Evolutionary conservation across 2,113 vertebrate species (phyloP), one percentile per base, ranked within the genome.

Genomic region (Malurus elegans): DNA sequence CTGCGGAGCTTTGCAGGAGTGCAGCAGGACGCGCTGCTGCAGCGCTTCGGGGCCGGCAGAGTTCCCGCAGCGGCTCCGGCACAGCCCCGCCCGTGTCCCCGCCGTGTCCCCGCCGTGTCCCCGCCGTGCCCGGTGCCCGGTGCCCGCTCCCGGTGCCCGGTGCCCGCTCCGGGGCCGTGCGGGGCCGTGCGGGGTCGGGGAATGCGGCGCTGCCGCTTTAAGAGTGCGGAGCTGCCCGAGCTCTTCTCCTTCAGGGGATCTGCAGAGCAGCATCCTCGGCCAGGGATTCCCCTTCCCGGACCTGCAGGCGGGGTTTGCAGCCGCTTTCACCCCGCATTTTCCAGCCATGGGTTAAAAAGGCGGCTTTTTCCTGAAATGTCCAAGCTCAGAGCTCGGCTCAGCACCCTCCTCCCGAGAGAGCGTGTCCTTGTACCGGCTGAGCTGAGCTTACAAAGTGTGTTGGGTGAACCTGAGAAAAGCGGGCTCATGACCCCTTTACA

Each of bases 171-270:
- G 57, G 12, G 18, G 20, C 42, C 20, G 40, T 24, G 10, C 18
- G 61, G 75, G 81, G 47, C 11, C 1, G 81, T 21, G 74, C 54
- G 61, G 78, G 79, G 9, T 88, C 9, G 81, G 62, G 70, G 62
- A 94, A 96, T 60, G 34, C 94, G 95, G 29, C 93, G 23, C 97
- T 98, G 98, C 97, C 65, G 97, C 98, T 98, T 98, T 98, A 98
- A 97, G 94, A 94, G 96, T 97, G 98, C 97, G 96, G 97, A 84
- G 97, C 74, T 96, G 97, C 98, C 98, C 96, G 97, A 80, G 97
- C 96, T 31, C 95, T 96, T 97, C 98, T 96, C 94, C 97, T 97
- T 97, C 97, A 95, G 95, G 97, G 96, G 95, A 98, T 98, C 98
- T 94, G 98, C 98, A 98, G 97, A 97, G 96, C 97, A 95, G 96